Conservation (phyloP, 2,888 invertebrate species). For the Shargacucullia verbasci region DNA sequence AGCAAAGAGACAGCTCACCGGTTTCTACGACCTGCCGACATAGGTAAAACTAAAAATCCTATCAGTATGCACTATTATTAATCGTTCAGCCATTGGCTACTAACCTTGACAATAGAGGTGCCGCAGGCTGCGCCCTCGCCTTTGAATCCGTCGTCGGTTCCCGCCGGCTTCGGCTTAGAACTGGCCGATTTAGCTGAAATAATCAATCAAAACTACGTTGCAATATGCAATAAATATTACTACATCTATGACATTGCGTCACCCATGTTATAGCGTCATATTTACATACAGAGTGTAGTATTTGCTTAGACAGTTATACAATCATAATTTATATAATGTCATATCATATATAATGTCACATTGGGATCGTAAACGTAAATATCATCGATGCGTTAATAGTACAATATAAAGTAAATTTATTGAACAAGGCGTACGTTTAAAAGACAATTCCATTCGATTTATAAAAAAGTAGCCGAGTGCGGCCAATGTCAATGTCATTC, state of each 20-base stretch:
- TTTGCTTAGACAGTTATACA: slow-evolving; percentile 2
- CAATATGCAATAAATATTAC: slow-evolving; percentile 31
- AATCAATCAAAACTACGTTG: slow-evolving; percentile 35
- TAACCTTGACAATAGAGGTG: slow-evolving; percentile 82
- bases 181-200: slow-evolving; percentile 76
- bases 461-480: slow-evolving; percentile 3
- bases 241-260: slow-evolving; percentile 8
- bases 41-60: slow-evolving; percentile 6
- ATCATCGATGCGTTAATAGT: not conserved
- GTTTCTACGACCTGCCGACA: no score
- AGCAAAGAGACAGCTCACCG: no score
- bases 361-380: not conserved
- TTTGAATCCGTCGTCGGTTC: slow-evolving; percentile 92
- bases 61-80: slow-evolving; percentile 1
- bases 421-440: not conserved
- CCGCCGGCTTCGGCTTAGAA: slow-evolving; percentile 89
- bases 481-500: slow-evolving; percentile 55
- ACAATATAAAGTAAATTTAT: not conserved
- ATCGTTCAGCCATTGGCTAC: slow-evolving; percentile 40
- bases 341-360: not conserved
- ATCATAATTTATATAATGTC: slow-evolving; percentile 6
- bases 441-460: slow-evolving; percentile 7
- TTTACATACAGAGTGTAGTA: not conserved
- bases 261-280: slow-evolving; percentile 12
- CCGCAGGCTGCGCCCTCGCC: slow-evolving; percentile 92